Evolutionary conservation across 1,140 invertebrate genomes (phyloP).

Genomic region (Drosophila kurseongensis): DNA sequence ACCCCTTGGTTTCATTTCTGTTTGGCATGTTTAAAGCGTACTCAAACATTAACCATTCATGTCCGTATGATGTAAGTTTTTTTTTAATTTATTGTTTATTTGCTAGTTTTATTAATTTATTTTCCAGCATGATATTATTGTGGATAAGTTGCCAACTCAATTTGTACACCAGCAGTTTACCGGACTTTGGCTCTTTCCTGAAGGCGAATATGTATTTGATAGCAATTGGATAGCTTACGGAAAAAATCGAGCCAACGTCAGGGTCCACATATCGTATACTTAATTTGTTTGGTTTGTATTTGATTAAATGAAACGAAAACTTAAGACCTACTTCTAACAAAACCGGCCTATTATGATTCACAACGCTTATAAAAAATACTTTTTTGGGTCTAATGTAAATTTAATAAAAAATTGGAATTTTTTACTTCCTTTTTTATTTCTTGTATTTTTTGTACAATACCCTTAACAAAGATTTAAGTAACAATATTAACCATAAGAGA

Average conservation of each 20-base stretch:
- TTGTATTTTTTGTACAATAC: not conserved
- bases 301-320: too few species aligned
- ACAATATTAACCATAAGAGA: not conserved
- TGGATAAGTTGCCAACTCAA: conserved; percentile 17
- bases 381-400: too few species aligned
- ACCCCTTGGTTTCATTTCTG: conserved; percentile 2
- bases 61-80: conserved; percentile 12
- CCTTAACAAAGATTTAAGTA: conserved; percentile 14
- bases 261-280: conserved; percentile 9
- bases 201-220: conserved; percentile 28
- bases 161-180: conserved; percentile 1
- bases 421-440: not conserved
- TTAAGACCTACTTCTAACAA: too few species aligned
- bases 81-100: not conserved
- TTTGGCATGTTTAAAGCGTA: not conserved
- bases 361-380: too few species aligned
- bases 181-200: not conserved
- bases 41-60: conserved; percentile 26
- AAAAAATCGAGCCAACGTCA: conserved; percentile 1
- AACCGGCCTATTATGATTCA: too few species aligned
- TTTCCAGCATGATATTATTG: conserved; percentile 19
- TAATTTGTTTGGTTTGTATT: not conserved
- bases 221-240: conserved; percentile 9
- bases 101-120: too few species aligned
- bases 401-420: not conserved